phyloP scores from a whole-genome alignment of 2,888 invertebrate genomes.

The Nipponacmea schrenckii region DNA sequence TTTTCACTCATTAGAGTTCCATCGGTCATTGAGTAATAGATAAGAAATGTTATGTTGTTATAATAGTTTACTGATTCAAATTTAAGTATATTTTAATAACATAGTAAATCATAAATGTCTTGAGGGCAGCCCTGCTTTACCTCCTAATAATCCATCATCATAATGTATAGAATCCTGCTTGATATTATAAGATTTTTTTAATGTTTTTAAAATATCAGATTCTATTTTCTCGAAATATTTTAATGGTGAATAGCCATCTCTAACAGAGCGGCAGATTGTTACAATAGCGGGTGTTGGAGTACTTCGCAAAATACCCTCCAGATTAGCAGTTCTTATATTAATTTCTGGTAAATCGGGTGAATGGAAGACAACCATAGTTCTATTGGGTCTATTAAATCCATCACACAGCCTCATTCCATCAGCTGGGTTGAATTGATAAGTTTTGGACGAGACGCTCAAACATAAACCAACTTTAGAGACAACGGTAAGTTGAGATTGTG shows the following conservation, averaged over 20 bases:
- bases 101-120: slow-evolving; percentile 6
- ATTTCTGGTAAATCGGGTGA: slow-evolving; percentile 38
- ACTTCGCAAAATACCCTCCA: slow-evolving; percentile 35
- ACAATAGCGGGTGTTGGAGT: slow-evolving; percentile 36
- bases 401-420: slow-evolving; percentile 42
- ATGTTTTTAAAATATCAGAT: slow-evolving; percentile 34
- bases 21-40: too few relatives aligned
- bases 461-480: slow-evolving; percentile 50
- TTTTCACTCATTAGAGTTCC: too few relatives aligned
- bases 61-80: too few relatives aligned
- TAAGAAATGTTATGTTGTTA: too few relatives aligned
- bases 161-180: slow-evolving; percentile 33
- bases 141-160: slow-evolving; percentile 49
- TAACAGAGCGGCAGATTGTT: slow-evolving; percentile 51
- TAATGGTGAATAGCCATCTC: slow-evolving; percentile 60
- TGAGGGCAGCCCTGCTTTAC: slow-evolving; percentile 42
- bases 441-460: slow-evolving; percentile 37
- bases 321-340: slow-evolving; percentile 25
- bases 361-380: slow-evolving; percentile 40
- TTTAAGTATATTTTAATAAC: too few relatives aligned
- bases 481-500: slow-evolving; percentile 34
- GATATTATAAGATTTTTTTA: slow-evolving; percentile 30
- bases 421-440: slow-evolving; percentile 22
- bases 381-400: slow-evolving; percentile 48
- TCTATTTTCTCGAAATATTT: slow-evolving; percentile 48